These are phyloP conservation scores for Acanthurus lineatus DNA, from an alignment of 2,797 vertebrate species.

Conservation along the genomic window DNA sequence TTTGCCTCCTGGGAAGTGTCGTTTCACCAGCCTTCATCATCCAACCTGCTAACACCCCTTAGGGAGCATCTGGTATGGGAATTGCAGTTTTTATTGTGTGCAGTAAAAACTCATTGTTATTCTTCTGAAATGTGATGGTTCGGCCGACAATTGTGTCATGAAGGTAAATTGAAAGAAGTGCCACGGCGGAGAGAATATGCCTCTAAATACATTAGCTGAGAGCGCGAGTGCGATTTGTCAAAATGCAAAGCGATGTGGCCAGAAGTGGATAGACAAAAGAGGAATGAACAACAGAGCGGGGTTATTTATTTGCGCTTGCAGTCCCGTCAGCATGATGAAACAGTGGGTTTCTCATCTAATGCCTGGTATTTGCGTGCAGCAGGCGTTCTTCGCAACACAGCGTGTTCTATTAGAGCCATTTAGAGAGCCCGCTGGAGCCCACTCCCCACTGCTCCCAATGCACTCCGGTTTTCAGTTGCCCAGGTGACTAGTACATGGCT, in stretches of 20 bases:
- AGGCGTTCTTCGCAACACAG: constrained; percentile 47
- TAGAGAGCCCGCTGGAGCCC: constrained; percentile 57
- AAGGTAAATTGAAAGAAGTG: constrained; percentile 54
- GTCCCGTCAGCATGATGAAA: constrained; percentile 61
- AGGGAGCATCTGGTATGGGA: constrained; percentile 70
- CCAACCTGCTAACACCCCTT: constrained; percentile 62
- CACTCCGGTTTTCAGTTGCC: constrained; percentile 48
- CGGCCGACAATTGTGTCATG: constrained; percentile 41
- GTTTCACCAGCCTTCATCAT: constrained; percentile 77
- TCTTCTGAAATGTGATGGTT: constrained; percentile 62
- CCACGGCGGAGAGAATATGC: not conserved
- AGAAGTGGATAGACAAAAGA: constrained; percentile 57
- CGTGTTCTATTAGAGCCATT: constrained; percentile 66
- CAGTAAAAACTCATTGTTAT: constrained; percentile 72
- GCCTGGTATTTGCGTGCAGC: constrained; percentile 49
- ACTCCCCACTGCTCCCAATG: constrained; percentile 44
- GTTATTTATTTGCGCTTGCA: constrained; percentile 62
- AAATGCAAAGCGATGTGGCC: constrained; percentile 47
- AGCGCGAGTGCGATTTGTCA: constrained; percentile 42
- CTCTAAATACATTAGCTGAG: constrained; percentile 33
- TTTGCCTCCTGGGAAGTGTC: constrained; percentile 75
- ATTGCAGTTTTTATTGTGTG: constrained; percentile 71
- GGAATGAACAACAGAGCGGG: constrained; percentile 14
- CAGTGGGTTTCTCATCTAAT: constrained; percentile 57
- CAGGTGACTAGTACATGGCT: constrained; percentile 64